Evolutionary conservation across 2,888 invertebrate species (phyloP), one percentile per base, ranked within the genome.

Genomic region (Perizoma flavofasciatum): DNA sequence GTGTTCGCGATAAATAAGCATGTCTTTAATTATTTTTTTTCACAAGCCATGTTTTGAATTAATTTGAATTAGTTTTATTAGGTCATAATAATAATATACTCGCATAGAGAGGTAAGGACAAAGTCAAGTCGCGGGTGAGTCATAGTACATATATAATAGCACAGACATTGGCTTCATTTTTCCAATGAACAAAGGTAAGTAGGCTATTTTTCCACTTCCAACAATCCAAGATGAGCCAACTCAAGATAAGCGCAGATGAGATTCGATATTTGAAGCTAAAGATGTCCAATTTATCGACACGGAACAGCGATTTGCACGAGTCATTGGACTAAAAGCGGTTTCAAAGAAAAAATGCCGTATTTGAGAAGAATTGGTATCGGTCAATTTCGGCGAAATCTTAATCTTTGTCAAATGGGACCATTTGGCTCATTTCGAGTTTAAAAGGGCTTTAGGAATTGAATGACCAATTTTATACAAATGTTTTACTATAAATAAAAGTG

Each of bases 291-390:
- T 65, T 68, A 68, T 67, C 64, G 61, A 56, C 54, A 59, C 57
- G 67, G 64, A 66, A 67, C 64, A 51, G 49, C 63, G 61, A 65
- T 69, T 69, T 66, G 62, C 58, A 65, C 61, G 63, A 61, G 55
- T 67, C 69, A 69, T 69, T 69, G 64, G 52, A 40, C 65, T 64
- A 59, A 67, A 64, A 69, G 65, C 61, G 63, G 58, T 48, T 59
- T 56, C 41, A 54, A 49, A 56, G 53, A 49, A 52, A 59, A 55
- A 60, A 55, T 55, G 52, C 49, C 56, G 46, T 49, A 56, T 67
- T 65, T 56, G 53, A 59, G 58, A 66, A 64, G 49, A 55, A 66
- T 55, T 49, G 61, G 55, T 56, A 60, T 49, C 63, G 63, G 59
- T 64, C 67, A 67, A 65, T 67, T 64, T 52, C 56, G 39, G 33